Conservation (phyloP, 2,888 invertebrate genomes). For the Tubiluchus corallicola region DNA sequence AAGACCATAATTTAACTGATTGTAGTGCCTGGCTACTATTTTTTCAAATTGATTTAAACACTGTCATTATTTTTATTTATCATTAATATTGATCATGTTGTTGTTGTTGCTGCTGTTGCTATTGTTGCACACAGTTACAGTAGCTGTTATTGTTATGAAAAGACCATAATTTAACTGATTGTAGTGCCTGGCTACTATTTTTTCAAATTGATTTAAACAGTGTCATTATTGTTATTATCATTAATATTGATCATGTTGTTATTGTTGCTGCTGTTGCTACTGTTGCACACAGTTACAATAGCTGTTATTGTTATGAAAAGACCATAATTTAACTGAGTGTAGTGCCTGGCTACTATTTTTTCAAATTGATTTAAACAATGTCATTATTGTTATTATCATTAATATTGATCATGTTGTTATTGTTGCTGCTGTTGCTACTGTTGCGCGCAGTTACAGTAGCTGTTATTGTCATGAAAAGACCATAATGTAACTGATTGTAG, state of each 20-base stretch:
- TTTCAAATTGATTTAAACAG: background rate
- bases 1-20: background rate
- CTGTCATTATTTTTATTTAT: background rate
- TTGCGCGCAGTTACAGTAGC: background rate
- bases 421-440: conserved; percentile 7
- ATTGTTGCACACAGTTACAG: conserved; percentile 2
- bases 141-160: background rate
- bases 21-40: background rate
- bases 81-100: background rate
- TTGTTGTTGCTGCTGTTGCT: conserved; percentile 7
- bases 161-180: background rate
- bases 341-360: background rate
- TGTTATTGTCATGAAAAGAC: background rate
- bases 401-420: conserved; percentile 1
- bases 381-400: background rate
- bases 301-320: background rate
- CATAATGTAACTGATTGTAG: background rate
- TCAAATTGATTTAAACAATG: background rate
- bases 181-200: background rate
- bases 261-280: conserved; percentile 7
- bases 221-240: background rate
- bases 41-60: background rate
- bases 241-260: background rate
- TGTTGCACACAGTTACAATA: background rate
- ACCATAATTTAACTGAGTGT: background rate